Base-by-base conservation (phyloP, 2,888 invertebrate species). In the Nomada flava region DNA sequence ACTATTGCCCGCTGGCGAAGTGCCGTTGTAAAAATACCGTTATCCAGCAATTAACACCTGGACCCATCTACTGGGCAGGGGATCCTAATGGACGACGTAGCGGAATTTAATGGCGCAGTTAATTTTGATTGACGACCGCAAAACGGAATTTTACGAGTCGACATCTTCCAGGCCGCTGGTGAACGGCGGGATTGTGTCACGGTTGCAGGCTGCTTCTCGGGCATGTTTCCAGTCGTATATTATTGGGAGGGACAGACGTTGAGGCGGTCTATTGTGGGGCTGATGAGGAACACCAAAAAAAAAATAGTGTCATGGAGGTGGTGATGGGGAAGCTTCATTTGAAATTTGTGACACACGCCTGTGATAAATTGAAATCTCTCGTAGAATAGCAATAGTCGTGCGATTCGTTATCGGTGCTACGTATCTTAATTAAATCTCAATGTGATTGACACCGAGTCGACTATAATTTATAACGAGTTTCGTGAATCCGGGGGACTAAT, bases 61-160 rank as follows among this genome's bases (percentile, higher is more conserved):
- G 26, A 59, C 50, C 57, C 36, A 15, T 79, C 50, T 42, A 7
- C 13, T 5, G 9, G 13, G n/a, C 10, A n/a, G 26, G 53, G 55
- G 13, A 23, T 20, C 47, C 72, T 67, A 72, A 77, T 59, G 57
- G 53, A 47, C 4, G 26, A 11, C 20, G 23, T 23, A 9, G 11
- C 44, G 13, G 26, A 47, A 62, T 63, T 76, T 77, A 81, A 77
- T 63, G 59, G 76, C 55, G 70, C 53, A 60, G 64, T 68, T 76
- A 80, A 82, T 65, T 69, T 68, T 80, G 80, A 80, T 69, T 23
- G 57, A 83, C 70, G 79, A 52, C 4, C 23, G 29, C 72, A 59
- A 80, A 79, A 74, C 59, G 71, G 57, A 65, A 63, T 75, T 71
- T 78, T 67, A 44, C 59, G 44, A 50, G 44, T 23, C n/a, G 18